A percentile compares a stretch with the other conserved stretches of the same genome.
Evolutionary conservation across 2,797 vertebrate species (phyloP).

Genomic region (Rhabdophis nuchalis): DNA sequence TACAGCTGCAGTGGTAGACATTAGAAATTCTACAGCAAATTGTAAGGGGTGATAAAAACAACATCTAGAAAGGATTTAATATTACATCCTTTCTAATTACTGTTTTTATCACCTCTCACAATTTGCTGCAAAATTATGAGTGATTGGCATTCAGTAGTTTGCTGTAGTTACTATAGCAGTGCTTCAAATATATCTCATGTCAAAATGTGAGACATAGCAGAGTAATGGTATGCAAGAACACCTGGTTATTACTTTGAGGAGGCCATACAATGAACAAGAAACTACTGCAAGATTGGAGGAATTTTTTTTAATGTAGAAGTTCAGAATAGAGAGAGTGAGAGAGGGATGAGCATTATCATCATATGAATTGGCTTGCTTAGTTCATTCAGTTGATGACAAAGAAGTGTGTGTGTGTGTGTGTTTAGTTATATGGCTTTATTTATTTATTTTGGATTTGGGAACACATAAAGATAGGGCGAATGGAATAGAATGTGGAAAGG

Average conservation of each 20-base stretch:
- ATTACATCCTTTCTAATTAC: neutral
- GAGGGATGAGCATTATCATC: neutral
- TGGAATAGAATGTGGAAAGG: neutral
- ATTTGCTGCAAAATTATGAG: neutral
- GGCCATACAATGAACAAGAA: neutral
- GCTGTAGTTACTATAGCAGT: neutral
- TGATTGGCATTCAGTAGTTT: neutral
- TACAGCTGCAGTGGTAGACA: neutral
- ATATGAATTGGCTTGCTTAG: neutral
- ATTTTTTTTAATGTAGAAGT: neutral
- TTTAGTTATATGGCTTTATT: neutral
- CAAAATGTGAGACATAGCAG: neutral
- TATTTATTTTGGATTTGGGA: neutral
- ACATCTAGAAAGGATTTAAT: neutral
- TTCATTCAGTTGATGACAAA: neutral
- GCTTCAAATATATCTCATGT: neutral
- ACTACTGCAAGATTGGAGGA: neutral
- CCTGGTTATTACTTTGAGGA: neutral
- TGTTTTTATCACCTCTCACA: neutral
- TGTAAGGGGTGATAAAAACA: neutral
- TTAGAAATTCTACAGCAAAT: neutral
- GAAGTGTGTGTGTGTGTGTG: neutral
- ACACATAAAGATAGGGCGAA: neutral
- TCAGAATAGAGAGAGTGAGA: neutral
- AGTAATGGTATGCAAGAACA: neutral